These are phyloP conservation scores for Augochlora pura DNA, from an alignment of 1,140 invertebrate species.

Conservation along the genomic window DNA sequence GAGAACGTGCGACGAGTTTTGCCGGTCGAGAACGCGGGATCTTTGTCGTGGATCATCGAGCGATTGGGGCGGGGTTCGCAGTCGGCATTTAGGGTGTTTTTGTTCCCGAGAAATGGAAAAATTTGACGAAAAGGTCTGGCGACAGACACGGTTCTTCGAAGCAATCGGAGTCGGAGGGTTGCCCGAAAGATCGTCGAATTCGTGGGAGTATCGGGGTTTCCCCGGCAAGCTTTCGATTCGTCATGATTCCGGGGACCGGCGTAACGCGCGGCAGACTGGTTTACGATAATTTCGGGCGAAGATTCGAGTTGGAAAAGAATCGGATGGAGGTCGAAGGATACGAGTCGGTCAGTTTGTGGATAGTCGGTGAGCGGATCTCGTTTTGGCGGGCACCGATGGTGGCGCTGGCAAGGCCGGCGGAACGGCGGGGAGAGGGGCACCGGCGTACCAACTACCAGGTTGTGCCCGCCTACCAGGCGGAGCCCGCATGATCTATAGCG, in stretches of 20 bases:
- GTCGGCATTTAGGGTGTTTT: not conserved
- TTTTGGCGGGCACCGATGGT: slow-evolving; percentile 59
- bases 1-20: not conserved
- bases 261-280: not conserved
- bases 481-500: slow-evolving; percentile 79
- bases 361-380: slow-evolving; percentile 44
- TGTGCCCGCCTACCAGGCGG: slow-evolving; percentile 69
- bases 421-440: slow-evolving; percentile 53
- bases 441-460: slow-evolving; percentile 60
- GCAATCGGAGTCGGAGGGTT: too few species aligned
- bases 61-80: not conserved
- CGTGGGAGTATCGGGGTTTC: not conserved
- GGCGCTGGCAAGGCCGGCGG: slow-evolving; percentile 53
- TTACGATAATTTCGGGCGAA: slow-evolving; percentile 27
- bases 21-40: not conserved
- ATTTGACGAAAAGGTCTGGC: not conserved
- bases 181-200: not conserved
- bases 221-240: not conserved
- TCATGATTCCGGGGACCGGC: not conserved
- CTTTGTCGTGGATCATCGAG: not conserved
- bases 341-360: slow-evolving; percentile 19
- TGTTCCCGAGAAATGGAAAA: not conserved
- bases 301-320: slow-evolving; percentile 30
- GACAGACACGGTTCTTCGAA: not conserved
- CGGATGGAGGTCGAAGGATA: slow-evolving; percentile 46